Evolutionary conservation across 1,140 invertebrate genomes (phyloP), one percentile per base, ranked within the genome.

Genomic region (Anastrepha ludens): DNA sequence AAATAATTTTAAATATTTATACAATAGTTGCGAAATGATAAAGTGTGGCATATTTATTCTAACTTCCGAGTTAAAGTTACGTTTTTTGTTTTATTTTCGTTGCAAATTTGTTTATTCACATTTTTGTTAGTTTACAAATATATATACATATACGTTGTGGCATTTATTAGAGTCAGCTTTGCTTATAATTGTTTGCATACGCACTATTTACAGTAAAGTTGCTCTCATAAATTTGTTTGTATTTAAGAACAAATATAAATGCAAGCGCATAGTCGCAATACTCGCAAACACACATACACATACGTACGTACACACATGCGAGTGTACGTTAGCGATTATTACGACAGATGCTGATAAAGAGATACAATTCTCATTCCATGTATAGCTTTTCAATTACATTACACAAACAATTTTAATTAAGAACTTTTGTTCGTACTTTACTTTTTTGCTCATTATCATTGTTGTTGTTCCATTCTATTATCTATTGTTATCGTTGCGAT

Each of bases 271-370:
- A 55, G 50, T 55, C 50, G 50, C 50, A 55, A 55, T 55, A 55
- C 11, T 6, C 50, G 50, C 50, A 55, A 11, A 55, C 11, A 55
- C 11, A 50, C 11, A 55, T 20, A n/a, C 9, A 74, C 41, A 20
- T 20, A 29, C 15, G n/a, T 58, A 55, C 50, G 20, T 20, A 81
- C 47, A 55, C 6, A 50, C 47, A 78, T 78, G 55, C n/a, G 0
- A 20, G 55, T 3, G 20, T 62, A n/a, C 15, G n/a, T 5, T 17
- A 62, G n/a, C 17, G 44, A 13, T 55, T 50, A 81, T 81, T 81
- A 29, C 74, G 74, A 81, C 74, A 81, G 74, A 81, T 81, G 44
- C 74, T 81, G 74, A 81, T 81, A 81, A 81, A 81, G n/a, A 81
- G 44, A 74, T 74, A 74, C 39, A 11, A 20, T 55, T 55, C 74